Percentiles rank a stretch among this genome's conserved stretches.
These are phyloP conservation scores for Hippoglossus stenolepis DNA, from an alignment of 2,113 vertebrate species.

Conservation along the genomic window DNA sequence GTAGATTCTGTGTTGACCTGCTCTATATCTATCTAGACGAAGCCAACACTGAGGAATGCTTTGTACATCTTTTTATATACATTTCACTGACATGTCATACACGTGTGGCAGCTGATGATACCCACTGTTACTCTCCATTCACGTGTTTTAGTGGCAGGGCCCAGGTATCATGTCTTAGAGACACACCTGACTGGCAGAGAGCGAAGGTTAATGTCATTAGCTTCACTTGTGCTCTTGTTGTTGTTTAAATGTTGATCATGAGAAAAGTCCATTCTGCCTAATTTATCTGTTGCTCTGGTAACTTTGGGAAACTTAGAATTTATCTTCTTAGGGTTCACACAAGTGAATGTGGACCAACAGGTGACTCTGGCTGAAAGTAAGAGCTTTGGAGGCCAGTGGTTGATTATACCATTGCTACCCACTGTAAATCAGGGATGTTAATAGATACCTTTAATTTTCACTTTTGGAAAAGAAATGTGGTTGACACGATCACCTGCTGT, in stretches of 20 bases:
- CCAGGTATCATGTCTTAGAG: background rate
- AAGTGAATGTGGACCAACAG: background rate
- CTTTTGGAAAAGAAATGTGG: too few relatives aligned
- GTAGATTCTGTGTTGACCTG: background rate
- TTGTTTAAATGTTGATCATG: background rate
- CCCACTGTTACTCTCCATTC: background rate
- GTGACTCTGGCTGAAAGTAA: background rate
- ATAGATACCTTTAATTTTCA: too few relatives aligned
- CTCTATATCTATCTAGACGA: background rate
- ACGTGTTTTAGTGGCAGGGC: background rate
- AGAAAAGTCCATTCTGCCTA: background rate
- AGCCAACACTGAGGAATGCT: background rate
- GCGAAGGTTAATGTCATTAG: constrained; percentile 8
- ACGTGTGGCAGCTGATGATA: background rate
- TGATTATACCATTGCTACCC: too few relatives aligned
- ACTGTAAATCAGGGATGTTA: too few relatives aligned
- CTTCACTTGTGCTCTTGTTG: background rate
- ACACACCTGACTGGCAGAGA: constrained; percentile 5
- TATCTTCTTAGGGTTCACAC: background rate
- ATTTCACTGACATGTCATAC: background rate
- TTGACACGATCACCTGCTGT: too few relatives aligned
- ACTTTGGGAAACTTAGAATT: background rate
- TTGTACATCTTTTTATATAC: background rate
- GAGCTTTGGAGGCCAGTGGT: background rate
- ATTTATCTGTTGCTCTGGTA: background rate